Conservation (phyloP, 2,113 vertebrate genomes). For the Gymnorhina tibicen region DNA sequence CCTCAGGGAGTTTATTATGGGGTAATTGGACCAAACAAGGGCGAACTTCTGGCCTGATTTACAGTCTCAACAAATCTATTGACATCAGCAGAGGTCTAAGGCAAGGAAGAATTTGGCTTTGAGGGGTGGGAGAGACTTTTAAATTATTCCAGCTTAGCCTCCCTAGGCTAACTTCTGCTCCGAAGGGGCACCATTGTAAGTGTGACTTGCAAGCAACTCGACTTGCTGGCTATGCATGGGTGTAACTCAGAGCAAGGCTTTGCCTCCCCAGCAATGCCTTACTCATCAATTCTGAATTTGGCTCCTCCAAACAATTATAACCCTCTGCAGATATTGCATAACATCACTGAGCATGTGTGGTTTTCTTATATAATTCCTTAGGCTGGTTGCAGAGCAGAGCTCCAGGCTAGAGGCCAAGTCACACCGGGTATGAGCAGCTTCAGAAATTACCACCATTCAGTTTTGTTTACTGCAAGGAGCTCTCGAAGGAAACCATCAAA, state of each 20-base stretch:
- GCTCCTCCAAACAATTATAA: neutral
- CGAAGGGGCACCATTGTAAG: neutral
- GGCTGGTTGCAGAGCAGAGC: constrained; percentile 3
- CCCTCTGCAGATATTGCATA: neutral
- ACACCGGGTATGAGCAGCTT: neutral
- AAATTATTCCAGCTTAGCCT: neutral
- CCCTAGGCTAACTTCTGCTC: neutral
- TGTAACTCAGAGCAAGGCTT: constrained; percentile 19
- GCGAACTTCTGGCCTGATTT: constrained; percentile 46
- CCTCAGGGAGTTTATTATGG: constrained; percentile 36
- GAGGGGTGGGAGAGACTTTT: constrained; percentile 12
- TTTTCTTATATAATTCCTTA: constrained; percentile 25
- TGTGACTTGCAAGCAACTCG: neutral
- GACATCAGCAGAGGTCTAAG: neutral
- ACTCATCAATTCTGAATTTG: constrained; percentile 32
- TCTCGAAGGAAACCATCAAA: neutral
- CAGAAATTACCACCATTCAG: constrained; percentile 63
- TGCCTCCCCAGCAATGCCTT: neutral
- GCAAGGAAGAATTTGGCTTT: constrained; percentile 38
- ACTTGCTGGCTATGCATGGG: neutral
- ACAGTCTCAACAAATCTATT: constrained; percentile 16
- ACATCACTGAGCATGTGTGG: neutral
- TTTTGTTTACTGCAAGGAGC: constrained; percentile 8
- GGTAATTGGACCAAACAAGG: constrained; percentile 49
- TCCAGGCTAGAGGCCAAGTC: constrained; percentile 24